A percentile compares a stretch with the other conserved stretches of the same genome.
Evolutionary conservation across 1,140 invertebrate species (phyloP).

Genomic region (Trichonephila clavipes): DNA sequence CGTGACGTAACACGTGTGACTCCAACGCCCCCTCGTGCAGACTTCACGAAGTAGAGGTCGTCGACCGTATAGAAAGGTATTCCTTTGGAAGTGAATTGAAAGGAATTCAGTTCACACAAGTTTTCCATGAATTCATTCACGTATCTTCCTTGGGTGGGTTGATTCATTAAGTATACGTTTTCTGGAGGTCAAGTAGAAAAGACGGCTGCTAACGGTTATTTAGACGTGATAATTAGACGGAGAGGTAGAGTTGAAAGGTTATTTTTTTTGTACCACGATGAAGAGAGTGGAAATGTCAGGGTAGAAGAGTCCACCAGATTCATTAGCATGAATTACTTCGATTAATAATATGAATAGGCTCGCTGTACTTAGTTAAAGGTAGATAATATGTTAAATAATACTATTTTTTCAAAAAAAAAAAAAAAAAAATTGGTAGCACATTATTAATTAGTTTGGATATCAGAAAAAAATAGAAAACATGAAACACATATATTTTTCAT

Average conservation of each 20-base stretch:
- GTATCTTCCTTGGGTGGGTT: constrained; percentile 2
- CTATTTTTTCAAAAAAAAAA: too few relatives aligned
- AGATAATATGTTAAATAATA: background rate
- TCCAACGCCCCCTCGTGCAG: background rate
- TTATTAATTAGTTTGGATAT: background rate
- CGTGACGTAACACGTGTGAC: background rate
- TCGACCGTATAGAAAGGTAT: constrained; percentile 7
- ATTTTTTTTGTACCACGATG: background rate
- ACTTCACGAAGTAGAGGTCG: background rate
- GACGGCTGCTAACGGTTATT: background rate
- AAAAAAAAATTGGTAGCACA: background rate
- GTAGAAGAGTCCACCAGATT: background rate
- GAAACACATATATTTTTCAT: too few relatives aligned
- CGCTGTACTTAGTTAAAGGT: background rate
- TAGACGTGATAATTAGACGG: background rate
- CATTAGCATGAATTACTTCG: background rate
- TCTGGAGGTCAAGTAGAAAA: background rate
- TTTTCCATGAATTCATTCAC: constrained; percentile 1
- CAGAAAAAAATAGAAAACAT: too few relatives aligned
- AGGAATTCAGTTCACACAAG: constrained; percentile 31
- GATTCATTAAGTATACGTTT: background rate
- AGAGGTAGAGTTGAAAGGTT: background rate
- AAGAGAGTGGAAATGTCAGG: background rate
- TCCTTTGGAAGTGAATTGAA: background rate
- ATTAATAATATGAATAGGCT: background rate